Base-by-base conservation (phyloP, 1,140 invertebrate species). In the Galendromus occidentalis region DNA sequence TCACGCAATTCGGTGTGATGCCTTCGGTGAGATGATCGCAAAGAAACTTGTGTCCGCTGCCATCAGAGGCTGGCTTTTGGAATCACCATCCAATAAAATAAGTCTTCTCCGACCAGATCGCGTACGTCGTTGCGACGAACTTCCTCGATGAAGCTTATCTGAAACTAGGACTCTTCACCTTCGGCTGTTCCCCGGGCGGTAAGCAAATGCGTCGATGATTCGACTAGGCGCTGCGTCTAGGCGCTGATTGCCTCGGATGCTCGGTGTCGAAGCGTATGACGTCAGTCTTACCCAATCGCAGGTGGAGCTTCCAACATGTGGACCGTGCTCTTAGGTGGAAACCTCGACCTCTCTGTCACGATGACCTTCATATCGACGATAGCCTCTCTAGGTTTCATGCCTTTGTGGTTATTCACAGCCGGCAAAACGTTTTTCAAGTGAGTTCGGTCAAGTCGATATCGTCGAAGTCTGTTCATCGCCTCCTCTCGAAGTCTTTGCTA, bases 231-330 rank as follows among this genome's bases (percentile, higher is more conserved):
- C n/a, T n/a, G n/a, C n/a, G n/a, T n/a, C n/a, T n/a, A n/a, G n/a
- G n/a, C n/a, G n/a, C n/a, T n/a, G n/a, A n/a, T n/a, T n/a, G n/a
- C n/a, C n/a, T n/a, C n/a, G n/a, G n/a, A n/a, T n/a, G n/a, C n/a
- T n/a, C n/a, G n/a, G n/a, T n/a, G n/a, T n/a, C n/a, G n/a, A n/a
- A n/a, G n/a, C n/a, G n/a, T n/a, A n/a, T n/a, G n/a, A n/a, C n/a
- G n/a, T n/a, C n/a, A n/a, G n/a, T n/a, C n/a, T n/a, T n/a, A n/a
- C n/a, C 9, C 9, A 9, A 14, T 25, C 25, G n/a, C 33, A 59
- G 51, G 91, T 1, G 91, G 90, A 1, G 88, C 90, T 12, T 93
- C 89, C n/a, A 96, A 96, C 74, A 90, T 93, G 69, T 95, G 91
- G 89, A 88, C 89, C 0, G 82, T 87, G 66, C 80, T 92, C 33